Percentiles rank a stretch among this genome's conserved stretches.
Conservation (phyloP, 2,113 vertebrate species). For the Cyprinodon tularosa region DNA sequence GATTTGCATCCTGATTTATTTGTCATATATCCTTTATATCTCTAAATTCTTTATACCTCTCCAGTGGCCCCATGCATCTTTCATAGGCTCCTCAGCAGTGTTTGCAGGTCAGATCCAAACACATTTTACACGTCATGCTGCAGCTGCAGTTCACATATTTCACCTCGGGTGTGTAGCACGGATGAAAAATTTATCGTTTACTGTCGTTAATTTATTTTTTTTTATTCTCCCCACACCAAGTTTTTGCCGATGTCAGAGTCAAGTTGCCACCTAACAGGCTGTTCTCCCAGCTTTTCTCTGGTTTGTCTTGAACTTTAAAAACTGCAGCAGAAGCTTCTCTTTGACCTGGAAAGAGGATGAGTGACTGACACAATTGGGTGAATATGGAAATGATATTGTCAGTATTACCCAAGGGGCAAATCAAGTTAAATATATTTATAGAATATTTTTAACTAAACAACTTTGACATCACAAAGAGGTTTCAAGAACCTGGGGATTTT, state of each 20-base stretch:
- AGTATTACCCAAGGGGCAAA: conserved; percentile 46
- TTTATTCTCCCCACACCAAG: conserved; percentile 46
- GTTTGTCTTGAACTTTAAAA: conserved; percentile 55
- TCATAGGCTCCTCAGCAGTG: conserved; percentile 76
- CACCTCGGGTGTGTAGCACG: conserved; percentile 69
- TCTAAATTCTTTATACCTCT: conserved; percentile 85
- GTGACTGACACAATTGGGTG: conserved; percentile 73
- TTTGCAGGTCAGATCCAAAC: conserved; percentile 77
- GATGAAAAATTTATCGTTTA: conserved; percentile 75
- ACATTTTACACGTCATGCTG: conserved; percentile 78
- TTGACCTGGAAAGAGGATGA: conserved; percentile 64
- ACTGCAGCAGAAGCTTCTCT: conserved; percentile 53
- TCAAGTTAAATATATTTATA: conserved; percentile 54
- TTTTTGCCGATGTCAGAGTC: conserved; percentile 53
- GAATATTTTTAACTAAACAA: conserved; percentile 43
- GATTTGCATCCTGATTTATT: conserved; percentile 86
- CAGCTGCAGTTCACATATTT: conserved; percentile 62
- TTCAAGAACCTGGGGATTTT: neutral
- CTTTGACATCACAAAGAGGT: conserved; percentile 4
- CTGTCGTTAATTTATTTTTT: conserved; percentile 66
- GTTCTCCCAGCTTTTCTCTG: neutral
- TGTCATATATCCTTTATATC: conserved; percentile 86
- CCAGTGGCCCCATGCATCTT: conserved; percentile 81
- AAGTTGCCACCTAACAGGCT: conserved; percentile 48
- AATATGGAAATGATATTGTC: conserved; percentile 57